Evolutionary conservation across 2,113 vertebrate species (phyloP).

Genomic region (Alligator sinensis): DNA sequence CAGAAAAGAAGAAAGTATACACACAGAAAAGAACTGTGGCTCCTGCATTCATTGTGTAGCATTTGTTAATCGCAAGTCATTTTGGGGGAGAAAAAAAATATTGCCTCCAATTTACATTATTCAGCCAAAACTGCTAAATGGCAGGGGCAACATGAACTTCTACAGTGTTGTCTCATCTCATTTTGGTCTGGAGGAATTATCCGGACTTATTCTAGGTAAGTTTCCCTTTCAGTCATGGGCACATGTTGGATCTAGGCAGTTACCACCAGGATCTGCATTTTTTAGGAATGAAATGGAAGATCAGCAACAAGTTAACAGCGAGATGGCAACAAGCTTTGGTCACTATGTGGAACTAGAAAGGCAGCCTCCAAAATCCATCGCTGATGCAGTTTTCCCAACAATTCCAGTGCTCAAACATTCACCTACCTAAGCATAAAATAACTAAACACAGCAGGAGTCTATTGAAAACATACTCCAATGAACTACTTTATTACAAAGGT

Average conservation of each 20-base stretch:
- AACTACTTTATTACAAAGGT: neutral
- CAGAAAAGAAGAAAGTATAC: neutral
- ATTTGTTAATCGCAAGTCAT: slow-evolving; percentile 1
- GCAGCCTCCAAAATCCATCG: neutral
- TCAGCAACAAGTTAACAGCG: neutral
- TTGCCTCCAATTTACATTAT: neutral
- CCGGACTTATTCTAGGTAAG: neutral
- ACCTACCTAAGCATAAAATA: neutral
- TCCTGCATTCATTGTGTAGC: slow-evolving; percentile 1
- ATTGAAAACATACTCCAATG: neutral
- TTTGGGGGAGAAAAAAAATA: slow-evolving; percentile 25
- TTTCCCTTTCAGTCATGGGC: too few species aligned
- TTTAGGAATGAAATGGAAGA: neutral
- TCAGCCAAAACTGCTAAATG: slow-evolving; percentile 1
- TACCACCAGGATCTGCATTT: neutral
- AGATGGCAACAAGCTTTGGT: neutral
- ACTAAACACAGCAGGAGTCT: neutral
- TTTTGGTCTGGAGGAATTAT: neutral
- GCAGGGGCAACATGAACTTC: slow-evolving; percentile 22
- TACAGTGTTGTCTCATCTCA: slow-evolving; percentile 3
- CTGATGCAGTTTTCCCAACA: neutral
- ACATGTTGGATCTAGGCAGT: too few species aligned
- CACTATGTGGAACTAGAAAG: neutral
- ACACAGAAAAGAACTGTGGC: slow-evolving; percentile 8
- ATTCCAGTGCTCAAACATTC: neutral